phyloP scores from a whole-genome alignment of 2,797 vertebrate genomes.

The Anolis apletophallus region DNA sequence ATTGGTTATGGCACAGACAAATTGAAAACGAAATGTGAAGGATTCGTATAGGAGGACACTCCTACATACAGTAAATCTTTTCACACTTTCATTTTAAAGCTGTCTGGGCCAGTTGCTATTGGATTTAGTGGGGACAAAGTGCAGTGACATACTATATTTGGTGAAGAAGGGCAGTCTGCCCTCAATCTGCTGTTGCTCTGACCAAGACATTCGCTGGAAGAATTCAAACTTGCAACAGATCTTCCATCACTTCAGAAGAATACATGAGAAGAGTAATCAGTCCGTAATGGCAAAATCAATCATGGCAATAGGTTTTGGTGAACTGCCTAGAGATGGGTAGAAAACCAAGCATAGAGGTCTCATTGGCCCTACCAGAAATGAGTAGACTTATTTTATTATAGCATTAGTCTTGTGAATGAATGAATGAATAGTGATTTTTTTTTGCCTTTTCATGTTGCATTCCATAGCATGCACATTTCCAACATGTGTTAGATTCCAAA shows the following conservation, averaged over 20 bases:
- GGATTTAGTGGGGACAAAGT: not conserved
- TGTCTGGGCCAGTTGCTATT: not conserved
- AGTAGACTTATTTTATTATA: not conserved
- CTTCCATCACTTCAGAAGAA: not conserved
- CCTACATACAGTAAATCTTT: no score
- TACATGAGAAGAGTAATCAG: not conserved
- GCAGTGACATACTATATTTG: not conserved
- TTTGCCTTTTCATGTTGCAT: not conserved
- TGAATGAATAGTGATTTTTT: not conserved
- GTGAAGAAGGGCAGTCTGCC: not conserved
- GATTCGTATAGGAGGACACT: not conserved
- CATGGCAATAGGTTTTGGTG: not conserved
- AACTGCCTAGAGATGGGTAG: not conserved
- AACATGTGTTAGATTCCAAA: no score
- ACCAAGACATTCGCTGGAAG: not conserved
- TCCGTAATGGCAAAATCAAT: not conserved
- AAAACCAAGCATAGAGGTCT: not conserved
- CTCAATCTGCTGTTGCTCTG: not conserved
- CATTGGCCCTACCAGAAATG: not conserved
- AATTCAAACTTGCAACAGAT: not conserved
- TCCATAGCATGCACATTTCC: no score
- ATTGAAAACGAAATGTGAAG: no score
- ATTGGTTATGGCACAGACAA: not conserved
- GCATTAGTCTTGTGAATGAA: not conserved
- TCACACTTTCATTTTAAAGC: not conserved